Conservation (phyloP, 2,888 invertebrate species). For the Oxycera nigricornis region DNA sequence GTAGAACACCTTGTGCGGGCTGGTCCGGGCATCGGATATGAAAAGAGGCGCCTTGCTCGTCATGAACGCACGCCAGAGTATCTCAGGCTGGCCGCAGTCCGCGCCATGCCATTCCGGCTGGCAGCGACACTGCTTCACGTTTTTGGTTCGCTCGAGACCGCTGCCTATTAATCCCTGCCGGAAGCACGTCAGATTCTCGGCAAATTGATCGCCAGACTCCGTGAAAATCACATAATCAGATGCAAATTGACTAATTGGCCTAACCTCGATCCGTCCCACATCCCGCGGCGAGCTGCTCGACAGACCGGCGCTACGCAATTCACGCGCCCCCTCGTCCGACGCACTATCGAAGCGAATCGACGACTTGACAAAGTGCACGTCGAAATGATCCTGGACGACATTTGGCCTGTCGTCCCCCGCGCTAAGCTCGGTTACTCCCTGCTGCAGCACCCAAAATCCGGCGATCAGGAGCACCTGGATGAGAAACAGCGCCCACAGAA, state of each 20-base stretch:
- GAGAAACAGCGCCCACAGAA: conserved; percentile 57
- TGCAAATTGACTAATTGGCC: conserved; percentile 42
- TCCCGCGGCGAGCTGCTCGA: background rate
- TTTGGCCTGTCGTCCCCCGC: background rate
- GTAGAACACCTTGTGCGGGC: conserved; percentile 65
- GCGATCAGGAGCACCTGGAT: conserved; percentile 57
- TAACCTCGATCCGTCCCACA: conserved; percentile 40
- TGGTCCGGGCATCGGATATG: conserved; percentile 54
- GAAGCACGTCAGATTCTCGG: conserved; percentile 43
- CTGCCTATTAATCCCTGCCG: conserved; percentile 41
- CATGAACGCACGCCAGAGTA: conserved; percentile 71
- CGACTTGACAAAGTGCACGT: conserved; percentile 25
- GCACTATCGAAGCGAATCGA: background rate
- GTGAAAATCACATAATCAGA: conserved; percentile 43
- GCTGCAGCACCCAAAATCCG: conserved; percentile 57
- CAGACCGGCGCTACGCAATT: background rate
- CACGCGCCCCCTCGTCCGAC: background rate
- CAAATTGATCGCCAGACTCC: conserved; percentile 39
- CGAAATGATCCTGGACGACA: conserved; percentile 5
- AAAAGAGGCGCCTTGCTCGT: conserved; percentile 61
- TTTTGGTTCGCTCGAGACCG: background rate
- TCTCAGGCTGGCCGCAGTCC: conserved; percentile 72
- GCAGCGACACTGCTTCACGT: conserved; percentile 63
- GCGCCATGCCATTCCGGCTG: conserved; percentile 70
- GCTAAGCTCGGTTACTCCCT: conserved; percentile 33